phyloP scores from a whole-genome alignment of 2,888 invertebrate genomes.

The Diploptera punctata region DNA sequence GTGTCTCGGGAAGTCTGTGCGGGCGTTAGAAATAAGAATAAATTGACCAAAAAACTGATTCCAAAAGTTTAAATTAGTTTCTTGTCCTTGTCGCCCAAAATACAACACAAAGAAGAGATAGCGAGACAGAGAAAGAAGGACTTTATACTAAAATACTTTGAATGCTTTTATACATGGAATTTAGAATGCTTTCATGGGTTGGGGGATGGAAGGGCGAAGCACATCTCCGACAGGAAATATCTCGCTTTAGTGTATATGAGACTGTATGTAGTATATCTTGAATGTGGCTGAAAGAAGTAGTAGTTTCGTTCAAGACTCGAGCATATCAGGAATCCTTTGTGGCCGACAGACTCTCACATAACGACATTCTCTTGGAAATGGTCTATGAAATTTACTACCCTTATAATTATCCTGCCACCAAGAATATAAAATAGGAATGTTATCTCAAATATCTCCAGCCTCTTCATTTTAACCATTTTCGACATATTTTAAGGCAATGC shows the following conservation, averaged over 20 bases:
- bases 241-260: conserved; percentile 3
- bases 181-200: neutral
- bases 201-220: neutral
- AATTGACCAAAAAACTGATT: conserved; percentile 38
- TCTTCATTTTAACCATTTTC: too few relatives aligned
- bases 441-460: too few relatives aligned
- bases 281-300: neutral
- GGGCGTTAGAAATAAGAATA: conserved; percentile 34
- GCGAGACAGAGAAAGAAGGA: conserved; percentile 9
- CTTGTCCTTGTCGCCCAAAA: conserved; percentile 32
- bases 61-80: conserved; percentile 39
- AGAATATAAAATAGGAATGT: too few relatives aligned
- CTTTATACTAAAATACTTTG: conserved; percentile 25
- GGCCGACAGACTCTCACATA: too few relatives aligned
- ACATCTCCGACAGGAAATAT: neutral
- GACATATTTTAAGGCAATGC: too few relatives aligned
- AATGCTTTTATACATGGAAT: conserved; percentile 21
- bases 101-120: conserved; percentile 19
- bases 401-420: too few relatives aligned
- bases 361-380: too few relatives aligned
- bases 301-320: neutral
- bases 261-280: neutral
- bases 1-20: conserved; percentile 20
- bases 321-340: neutral
- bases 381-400: too few relatives aligned